Evolutionary conservation across 37 sponge, comb jelly and placozoan species (phyloP), one percentile per base, ranked within the genome.

Genomic region (Halichondria panicea): DNA sequence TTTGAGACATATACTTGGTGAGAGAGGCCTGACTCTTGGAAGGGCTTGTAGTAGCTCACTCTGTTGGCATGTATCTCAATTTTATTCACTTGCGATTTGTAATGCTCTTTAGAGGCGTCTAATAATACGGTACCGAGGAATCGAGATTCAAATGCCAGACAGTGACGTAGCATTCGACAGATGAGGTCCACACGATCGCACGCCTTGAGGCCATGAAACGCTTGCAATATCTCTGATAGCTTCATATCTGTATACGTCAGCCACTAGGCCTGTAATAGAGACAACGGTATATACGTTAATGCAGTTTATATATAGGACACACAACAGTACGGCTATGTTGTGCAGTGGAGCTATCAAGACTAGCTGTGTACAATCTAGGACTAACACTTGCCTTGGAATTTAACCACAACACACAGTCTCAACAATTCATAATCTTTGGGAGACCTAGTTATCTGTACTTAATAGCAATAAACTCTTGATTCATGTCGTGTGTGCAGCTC

Each of bases 181-280:
- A 91, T 36, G 22, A 91, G 74, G 66, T 91, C 86, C 27, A 91
- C 25, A 5, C 91, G 67, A 34, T 74, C 87, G 24, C 80, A 83
- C 0, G 91, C 86, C 11, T 82, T 76, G 82, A 91, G 64, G 44
- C 63, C 32, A 9, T 85, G 87, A 25, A 81, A 91, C 18, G 61
- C 74, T 22, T 68, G 66, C 66, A 91, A 39, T 21, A 85, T 57
- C 8, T 91, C 91, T 7, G 82, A 3, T 12, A 63, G 45, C 37
- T 69, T 76, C 88, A 87, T 87, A 8, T 48, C 42, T 55, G 18
- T 11, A 1, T 48, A 48, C n/a, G n/a, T n/a, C n/a, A n/a, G n/a
- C n/a, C n/a, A n/a, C n/a, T n/a, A n/a, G n/a, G n/a, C n/a, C n/a
- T n/a, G n/a, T n/a, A n/a, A n/a, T n/a, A n/a, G n/a, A n/a, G n/a